Conservation (phyloP, 2,888 invertebrate genomes). For the Apantesis nais region DNA sequence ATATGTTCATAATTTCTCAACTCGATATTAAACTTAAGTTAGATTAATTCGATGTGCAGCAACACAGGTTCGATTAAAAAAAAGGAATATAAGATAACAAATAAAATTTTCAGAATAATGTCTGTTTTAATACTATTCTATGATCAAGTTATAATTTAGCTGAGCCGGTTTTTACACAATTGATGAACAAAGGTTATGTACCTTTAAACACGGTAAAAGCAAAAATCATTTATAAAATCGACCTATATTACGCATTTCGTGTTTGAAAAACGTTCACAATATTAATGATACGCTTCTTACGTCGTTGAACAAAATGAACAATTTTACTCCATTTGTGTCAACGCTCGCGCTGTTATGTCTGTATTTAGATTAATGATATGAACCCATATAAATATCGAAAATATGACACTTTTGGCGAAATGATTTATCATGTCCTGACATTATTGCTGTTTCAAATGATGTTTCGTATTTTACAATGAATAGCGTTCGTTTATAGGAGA, state of each 20-base stretch:
- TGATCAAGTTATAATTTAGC: neutral
- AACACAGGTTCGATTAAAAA: too few species aligned
- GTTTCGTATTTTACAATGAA: neutral
- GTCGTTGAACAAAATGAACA: constrained; percentile 43
- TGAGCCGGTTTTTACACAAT: neutral
- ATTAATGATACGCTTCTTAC: constrained; percentile 56
- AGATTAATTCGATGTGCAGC: too few species aligned
- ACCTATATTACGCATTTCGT: constrained; percentile 19
- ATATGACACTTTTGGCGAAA: constrained; percentile 20
- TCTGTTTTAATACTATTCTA: neutral
- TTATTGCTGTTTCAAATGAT: constrained; percentile 22
- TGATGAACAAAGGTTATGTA: too few species aligned
- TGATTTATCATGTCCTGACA: constrained; percentile 41
- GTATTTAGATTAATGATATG: constrained; percentile 71
- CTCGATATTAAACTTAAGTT: too few species aligned
- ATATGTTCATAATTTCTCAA: too few species aligned
- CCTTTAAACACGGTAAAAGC: neutral
- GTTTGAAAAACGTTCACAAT: constrained; percentile 41
- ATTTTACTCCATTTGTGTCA: constrained; percentile 66
- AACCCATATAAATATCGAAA: constrained; percentile 39
- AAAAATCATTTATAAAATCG: neutral
- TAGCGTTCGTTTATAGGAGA: neutral
- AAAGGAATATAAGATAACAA: too few species aligned
- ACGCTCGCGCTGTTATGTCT: constrained; percentile 31
- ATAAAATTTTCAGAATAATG: neutral